Base-by-base conservation (phyloP, 2,113 vertebrate genomes). In the Daubentonia madagascariensis region DNA sequence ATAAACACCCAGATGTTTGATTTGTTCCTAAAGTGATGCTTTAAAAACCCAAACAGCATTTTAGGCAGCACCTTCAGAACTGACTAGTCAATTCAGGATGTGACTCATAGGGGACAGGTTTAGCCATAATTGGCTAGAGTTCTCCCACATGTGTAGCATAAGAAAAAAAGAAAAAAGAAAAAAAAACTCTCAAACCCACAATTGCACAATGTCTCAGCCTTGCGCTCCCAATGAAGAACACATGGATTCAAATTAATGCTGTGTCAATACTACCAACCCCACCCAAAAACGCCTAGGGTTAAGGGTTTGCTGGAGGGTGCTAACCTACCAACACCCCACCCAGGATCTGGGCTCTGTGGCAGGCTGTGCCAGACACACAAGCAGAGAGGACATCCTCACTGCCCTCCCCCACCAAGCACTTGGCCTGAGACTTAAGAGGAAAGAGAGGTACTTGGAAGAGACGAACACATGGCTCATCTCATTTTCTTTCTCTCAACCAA, bases 21-120 rank as follows among this genome's bases (percentile, higher is more conserved):
- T 90, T 80, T 91, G 50, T 89, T 91, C 85, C 40, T 70, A 88
- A 85, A 93, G 85, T 72, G 48, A 92, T 12, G 61, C 59, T 90
- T 96, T 91, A 86, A 96, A 96, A 97, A 95, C 73, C 65, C 80
- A 96, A 94, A 94, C 68, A 96, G 37, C 93, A 96, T 85, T 97
- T 96, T 73, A 98, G 78, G 92, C 83, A 97, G 92, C 84, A 94
- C 94, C 96, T 97, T 80, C 52, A 75, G 50, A 97, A 95, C 30
- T 89, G 17, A 93, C 43, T 10, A 37, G 61, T 96, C 94, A 75
- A 93, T 84, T 97, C 95, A 96, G 97, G 96, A 97, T 96, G 75
- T 97, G 97, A 98, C 97, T 97, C 98, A 96, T 0, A 76, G 43
- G 37, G 92, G 94, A 90, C 96, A 96, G 72, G 95, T 96, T 97